These are phyloP conservation scores for Lucilia sericata DNA, from an alignment of 1,140 invertebrate genomes.

Conservation along the genomic window DNA sequence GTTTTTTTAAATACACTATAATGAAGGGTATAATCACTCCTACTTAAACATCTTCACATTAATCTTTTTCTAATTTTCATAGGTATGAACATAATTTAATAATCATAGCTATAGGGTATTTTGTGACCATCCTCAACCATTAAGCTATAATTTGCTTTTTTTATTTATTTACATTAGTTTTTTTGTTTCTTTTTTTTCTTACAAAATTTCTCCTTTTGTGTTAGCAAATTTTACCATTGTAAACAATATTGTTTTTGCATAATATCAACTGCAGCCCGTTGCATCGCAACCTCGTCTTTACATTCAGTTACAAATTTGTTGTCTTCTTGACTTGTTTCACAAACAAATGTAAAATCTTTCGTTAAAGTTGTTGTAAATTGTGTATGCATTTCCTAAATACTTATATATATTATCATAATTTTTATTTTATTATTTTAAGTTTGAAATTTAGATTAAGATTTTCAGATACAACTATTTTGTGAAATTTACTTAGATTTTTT, in stretches of 20 bases:
- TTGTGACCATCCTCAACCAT: neutral
- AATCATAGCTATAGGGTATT: neutral
- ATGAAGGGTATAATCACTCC: no score
- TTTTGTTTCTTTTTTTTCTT: neutral
- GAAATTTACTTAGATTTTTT: neutral
- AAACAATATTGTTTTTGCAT: constrained; percentile 8
- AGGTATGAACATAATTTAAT: no score
- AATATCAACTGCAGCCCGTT: neutral
- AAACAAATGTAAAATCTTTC: neutral
- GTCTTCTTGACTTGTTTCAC: neutral
- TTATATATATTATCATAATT: neutral
- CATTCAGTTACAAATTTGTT: no score
- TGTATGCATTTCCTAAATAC: neutral
- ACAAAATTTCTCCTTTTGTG: no score
- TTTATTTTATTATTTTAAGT: neutral
- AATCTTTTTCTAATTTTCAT: no score
- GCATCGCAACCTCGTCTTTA: no score
- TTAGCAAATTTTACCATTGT: neutral
- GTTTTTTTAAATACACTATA: no score
- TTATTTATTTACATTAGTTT: neutral
- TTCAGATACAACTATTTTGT: neutral
- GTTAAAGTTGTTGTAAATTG: neutral
- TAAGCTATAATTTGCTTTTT: neutral
- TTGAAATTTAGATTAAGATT: neutral
- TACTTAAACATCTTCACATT: no score